Conservation (phyloP, 2,797 vertebrate species). For the Benthosema pterotum region DNA sequence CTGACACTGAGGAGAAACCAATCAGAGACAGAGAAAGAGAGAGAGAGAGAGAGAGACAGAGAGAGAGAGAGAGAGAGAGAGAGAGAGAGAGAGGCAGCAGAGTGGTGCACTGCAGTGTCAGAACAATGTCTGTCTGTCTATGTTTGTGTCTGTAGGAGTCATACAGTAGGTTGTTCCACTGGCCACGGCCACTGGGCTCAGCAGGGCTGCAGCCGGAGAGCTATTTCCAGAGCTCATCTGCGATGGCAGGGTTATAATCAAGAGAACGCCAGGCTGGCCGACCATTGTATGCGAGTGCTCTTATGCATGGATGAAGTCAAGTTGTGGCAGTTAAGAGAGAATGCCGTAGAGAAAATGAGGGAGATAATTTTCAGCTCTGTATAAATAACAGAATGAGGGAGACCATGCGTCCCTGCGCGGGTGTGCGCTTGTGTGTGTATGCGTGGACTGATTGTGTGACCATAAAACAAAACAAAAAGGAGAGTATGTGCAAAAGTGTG, state of each 20-base stretch:
- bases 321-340: conserved; percentile 23
- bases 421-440: neutral
- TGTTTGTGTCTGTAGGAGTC: conserved; percentile 69
- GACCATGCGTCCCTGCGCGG: neutral
- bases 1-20: neutral
- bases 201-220: conserved; percentile 40
- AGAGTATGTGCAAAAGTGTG: conserved; percentile 37
- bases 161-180: conserved; percentile 56
- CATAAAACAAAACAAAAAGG: too few relatives aligned
- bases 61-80: conserved; percentile 13
- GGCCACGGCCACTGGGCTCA: conserved; percentile 55
- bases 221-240: conserved; percentile 67
- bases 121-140: conserved; percentile 70
- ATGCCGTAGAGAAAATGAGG: conserved; percentile 41
- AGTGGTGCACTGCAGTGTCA: conserved; percentile 50
- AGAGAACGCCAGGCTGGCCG: conserved; percentile 64
- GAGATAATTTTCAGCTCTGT: neutral
- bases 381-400: neutral
- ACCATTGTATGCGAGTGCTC: conserved; percentile 59
- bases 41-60: neutral
- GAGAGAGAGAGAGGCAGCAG: conserved; percentile 32
- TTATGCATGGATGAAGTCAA: conserved; percentile 54
- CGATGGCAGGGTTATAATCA: conserved; percentile 74
- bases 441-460: conserved; percentile 1
- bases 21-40: neutral